Evolutionary conservation across 1,140 invertebrate species (phyloP).

Genomic region (Nylanderia fulva): DNA sequence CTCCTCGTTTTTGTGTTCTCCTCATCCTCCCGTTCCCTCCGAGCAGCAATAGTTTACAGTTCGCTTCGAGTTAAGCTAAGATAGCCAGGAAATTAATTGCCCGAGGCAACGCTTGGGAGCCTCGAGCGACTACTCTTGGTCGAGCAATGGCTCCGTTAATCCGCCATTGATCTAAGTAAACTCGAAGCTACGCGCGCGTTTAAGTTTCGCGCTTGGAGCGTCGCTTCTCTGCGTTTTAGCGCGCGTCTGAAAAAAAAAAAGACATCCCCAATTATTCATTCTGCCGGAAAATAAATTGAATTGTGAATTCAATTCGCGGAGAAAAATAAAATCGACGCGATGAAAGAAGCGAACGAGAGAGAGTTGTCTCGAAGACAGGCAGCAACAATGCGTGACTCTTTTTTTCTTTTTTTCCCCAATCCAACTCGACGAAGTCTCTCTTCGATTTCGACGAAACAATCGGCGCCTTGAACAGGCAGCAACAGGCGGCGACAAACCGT

Average conservation of each 20-base stretch:
- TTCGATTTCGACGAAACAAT: constrained; percentile 32
- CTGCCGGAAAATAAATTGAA: neutral
- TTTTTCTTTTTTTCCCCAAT: neutral
- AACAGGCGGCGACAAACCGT: constrained; percentile 55
- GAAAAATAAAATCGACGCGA: constrained; percentile 11
- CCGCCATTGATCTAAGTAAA: constrained; percentile 55
- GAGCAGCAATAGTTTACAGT: constrained; percentile 39
- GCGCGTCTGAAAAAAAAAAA: neutral
- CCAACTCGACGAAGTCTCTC: neutral
- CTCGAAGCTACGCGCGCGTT: constrained; percentile 5
- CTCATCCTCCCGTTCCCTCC: neutral
- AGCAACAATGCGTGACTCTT: neutral
- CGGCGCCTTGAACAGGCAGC: constrained; percentile 26
- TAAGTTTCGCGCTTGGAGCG: neutral
- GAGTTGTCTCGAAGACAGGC: neutral
- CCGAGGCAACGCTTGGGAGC: constrained; percentile 13
- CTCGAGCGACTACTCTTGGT: constrained; percentile 21
- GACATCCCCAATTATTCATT: neutral
- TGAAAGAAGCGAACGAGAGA: neutral
- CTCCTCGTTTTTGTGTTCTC: neutral
- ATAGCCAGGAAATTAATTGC: constrained; percentile 56
- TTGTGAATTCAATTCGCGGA: neutral
- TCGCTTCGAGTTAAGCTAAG: constrained; percentile 41
- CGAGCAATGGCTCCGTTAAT: constrained; percentile 46
- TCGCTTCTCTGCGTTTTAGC: neutral